Conservation (phyloP, 1,140 invertebrate genomes). For the Drosophila pachea region DNA sequence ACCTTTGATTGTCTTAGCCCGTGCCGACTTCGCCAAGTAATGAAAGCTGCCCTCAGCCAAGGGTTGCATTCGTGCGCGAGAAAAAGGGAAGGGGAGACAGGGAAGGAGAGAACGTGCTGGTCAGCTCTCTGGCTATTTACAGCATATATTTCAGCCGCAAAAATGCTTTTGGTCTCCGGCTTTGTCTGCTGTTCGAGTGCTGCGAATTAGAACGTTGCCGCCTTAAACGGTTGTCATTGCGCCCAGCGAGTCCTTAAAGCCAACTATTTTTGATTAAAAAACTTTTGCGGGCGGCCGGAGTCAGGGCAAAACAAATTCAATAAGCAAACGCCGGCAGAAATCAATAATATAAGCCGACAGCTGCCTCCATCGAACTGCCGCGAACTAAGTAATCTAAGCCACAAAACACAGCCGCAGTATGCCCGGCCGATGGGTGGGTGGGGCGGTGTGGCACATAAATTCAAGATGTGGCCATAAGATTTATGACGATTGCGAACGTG, state of each 20-base stretch:
- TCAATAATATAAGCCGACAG: slow-evolving; percentile 68
- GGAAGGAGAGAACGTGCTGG: not conserved
- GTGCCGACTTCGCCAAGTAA: slow-evolving; percentile 59
- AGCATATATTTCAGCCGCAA: slow-evolving; percentile 60
- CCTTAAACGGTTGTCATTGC: slow-evolving; percentile 49
- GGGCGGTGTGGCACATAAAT: slow-evolving; percentile 59
- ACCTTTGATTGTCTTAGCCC: slow-evolving; percentile 74
- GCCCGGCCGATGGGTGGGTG: slow-evolving; percentile 3
- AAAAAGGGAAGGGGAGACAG: not conserved
- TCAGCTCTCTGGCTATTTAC: slow-evolving; percentile 38
- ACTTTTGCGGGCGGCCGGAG: slow-evolving; percentile 44
- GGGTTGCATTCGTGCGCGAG: slow-evolving; percentile 2
- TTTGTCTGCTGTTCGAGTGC: slow-evolving; percentile 22
- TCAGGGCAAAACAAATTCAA: slow-evolving; percentile 57
- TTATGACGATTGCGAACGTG: slow-evolving; percentile 77
- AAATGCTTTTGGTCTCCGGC: slow-evolving; percentile 46
- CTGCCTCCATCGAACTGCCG: slow-evolving; percentile 47
- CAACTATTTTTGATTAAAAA: slow-evolving; percentile 71
- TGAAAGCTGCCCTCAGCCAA: slow-evolving; percentile 44
- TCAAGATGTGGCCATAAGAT: slow-evolving; percentile 78
- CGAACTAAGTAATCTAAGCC: slow-evolving; percentile 71
- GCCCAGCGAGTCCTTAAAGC: slow-evolving; percentile 53
- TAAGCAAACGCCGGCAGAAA: slow-evolving; percentile 55
- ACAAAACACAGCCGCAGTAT: slow-evolving; percentile 67
- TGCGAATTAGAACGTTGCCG: slow-evolving; percentile 51